These are phyloP conservation scores for Stegostoma tigrinum DNA, from an alignment of 2,113 vertebrate species.

Conservation along the genomic window DNA sequence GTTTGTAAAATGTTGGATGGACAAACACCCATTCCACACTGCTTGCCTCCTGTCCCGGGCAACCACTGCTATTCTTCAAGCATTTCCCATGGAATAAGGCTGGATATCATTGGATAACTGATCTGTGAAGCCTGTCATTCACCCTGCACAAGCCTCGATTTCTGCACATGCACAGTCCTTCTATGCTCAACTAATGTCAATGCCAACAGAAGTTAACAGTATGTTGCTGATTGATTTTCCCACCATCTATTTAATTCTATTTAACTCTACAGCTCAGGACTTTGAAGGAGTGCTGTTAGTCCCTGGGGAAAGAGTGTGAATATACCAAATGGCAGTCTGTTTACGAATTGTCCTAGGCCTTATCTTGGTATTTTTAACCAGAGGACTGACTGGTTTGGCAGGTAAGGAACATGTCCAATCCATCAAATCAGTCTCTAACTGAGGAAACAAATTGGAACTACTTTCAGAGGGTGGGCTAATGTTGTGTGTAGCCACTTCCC, in stretches of 20 bases:
- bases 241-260: not conserved
- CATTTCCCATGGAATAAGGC: not conserved
- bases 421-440: not conserved
- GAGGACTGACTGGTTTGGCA: not conserved
- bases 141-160: not conserved
- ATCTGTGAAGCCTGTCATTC: not conserved
- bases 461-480: not conserved
- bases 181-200: not conserved
- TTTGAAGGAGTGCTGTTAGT: not conserved
- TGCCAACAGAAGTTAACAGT: not conserved
- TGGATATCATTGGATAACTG: not conserved
- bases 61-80: too few species aligned
- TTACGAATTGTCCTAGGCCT: not conserved
- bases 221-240: not conserved
- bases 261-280: not conserved
- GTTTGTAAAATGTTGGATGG: not conserved
- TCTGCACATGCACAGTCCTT: not conserved
- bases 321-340: not conserved
- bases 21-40: too few species aligned
- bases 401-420: not conserved
- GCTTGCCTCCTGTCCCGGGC: not conserved
- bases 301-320: not conserved
- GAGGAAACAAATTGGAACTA: not conserved
- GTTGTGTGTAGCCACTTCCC: not conserved
- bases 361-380: not conserved